Percentiles rank a stretch among this genome's conserved stretches.
phyloP scores from a whole-genome alignment of 2,888 invertebrate genomes.

The Tetrapedia diversipes region DNA sequence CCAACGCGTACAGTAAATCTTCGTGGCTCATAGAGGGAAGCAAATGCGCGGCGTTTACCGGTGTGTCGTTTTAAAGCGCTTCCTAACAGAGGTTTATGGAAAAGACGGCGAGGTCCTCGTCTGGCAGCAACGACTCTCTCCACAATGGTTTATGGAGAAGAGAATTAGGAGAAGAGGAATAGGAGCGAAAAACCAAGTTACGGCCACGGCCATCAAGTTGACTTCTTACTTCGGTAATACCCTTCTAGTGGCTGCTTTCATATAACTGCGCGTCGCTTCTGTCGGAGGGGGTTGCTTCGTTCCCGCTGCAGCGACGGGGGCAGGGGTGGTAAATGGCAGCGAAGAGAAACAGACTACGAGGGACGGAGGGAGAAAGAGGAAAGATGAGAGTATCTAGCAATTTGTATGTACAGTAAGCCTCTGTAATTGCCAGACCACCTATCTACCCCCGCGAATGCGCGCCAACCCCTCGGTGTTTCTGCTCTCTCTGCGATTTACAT shows the following conservation, averaged over 20 bases:
- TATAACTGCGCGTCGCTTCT: slow-evolving; percentile 61
- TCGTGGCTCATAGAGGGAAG: slow-evolving; percentile 1
- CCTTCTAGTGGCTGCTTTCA: slow-evolving; percentile 64
- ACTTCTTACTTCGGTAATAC: slow-evolving; percentile 70
- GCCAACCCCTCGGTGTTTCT: slow-evolving; percentile 50
- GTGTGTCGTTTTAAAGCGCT: slow-evolving; percentile 37
- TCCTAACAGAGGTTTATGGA: slow-evolving; percentile 38
- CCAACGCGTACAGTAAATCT: background rate
- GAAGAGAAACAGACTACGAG: slow-evolving; percentile 39
- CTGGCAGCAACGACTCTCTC: slow-evolving; percentile 31
- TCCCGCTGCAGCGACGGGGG: background rate
- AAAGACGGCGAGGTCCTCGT: slow-evolving; percentile 10
- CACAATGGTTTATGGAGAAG: slow-evolving; percentile 47
- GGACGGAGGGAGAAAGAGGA: slow-evolving; percentile 15
- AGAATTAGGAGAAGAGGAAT: slow-evolving; percentile 48
- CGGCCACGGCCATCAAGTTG: slow-evolving; percentile 62
- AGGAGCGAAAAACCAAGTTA: slow-evolving; percentile 63
- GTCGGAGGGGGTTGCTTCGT: slow-evolving; percentile 30
- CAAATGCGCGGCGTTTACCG: slow-evolving; percentile 24
- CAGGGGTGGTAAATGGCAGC: slow-evolving; percentile 59
- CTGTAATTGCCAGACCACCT: slow-evolving; percentile 75
- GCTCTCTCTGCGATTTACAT: slow-evolving; percentile 71
- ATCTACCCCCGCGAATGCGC: slow-evolving; percentile 68
- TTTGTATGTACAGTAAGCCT: slow-evolving; percentile 78
- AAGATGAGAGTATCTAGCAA: slow-evolving; percentile 53